Base-by-base conservation (phyloP, 2,888 invertebrate species). In the Carpatolechia fugitivella region DNA sequence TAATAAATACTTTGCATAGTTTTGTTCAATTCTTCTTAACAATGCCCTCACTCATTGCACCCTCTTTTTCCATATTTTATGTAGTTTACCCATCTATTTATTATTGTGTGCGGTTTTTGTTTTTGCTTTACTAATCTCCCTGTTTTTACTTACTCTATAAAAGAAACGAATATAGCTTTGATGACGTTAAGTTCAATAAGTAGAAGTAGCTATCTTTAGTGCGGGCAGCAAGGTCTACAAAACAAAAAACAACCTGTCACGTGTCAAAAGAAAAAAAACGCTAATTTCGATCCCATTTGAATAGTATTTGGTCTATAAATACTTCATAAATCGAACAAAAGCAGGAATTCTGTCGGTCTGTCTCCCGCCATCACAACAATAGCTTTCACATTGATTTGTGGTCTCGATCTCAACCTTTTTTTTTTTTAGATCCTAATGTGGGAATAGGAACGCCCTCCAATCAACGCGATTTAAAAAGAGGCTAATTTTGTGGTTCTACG, bases 361-460 rank as follows among this genome's bases (percentile, higher is more conserved):
- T 50, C 41, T 55, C 44, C 16, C 24, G 20, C 7, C 10, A 29
- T 55, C 50, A 55, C 36, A 55, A 52, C 51, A 56, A 56, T 38
- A 14, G 31, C 56, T 56, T 49, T 49, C 41, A 53, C 56, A 53
- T 50, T 56, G 56, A 56, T 56, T 56, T 56, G 56, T 56, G 52
- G 47, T 13, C 41, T 49, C 48, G 47, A 40, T 49, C 10, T 33
- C 14, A 10, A 16, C 30, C 3, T 48, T 31, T 48, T 48, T 48
- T 48, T 48, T 33, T n/a, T 36, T 20, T 13, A 7, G 29, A 13
- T 50, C 50, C 56, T 59, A 59, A 59, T 59, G 59, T 59, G 59
- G 54, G 59, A 59, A 56, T 50, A 24, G 53, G 10, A 0, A 53
- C 59, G 59, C 59, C 59, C 55, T 55, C 52, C 31, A 46, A 53